phyloP scores from a whole-genome alignment of 2,888 invertebrate genomes.

The Heteropelma amictum region DNA sequence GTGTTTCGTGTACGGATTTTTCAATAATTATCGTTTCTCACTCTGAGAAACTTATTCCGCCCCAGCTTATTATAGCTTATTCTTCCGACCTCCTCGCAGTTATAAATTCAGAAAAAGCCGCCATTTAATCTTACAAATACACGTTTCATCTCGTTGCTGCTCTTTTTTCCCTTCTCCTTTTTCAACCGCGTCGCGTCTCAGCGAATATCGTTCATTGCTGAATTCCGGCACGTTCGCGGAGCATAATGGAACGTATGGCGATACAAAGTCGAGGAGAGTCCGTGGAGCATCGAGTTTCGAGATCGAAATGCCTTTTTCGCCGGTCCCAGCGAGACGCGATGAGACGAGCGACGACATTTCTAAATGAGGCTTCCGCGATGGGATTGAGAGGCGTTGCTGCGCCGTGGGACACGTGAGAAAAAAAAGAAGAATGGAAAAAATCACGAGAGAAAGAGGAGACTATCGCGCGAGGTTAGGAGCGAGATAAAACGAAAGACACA shows the following conservation, averaged over 20 bases:
- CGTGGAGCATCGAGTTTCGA: constrained; percentile 24
- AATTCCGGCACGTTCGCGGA: constrained; percentile 31
- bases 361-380: constrained; percentile 62
- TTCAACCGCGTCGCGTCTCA: neutral
- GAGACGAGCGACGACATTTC: constrained; percentile 55
- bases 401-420: constrained; percentile 41
- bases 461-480: constrained; percentile 21
- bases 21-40: neutral
- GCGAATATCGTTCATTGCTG: constrained; percentile 22
- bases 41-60: constrained; percentile 8
- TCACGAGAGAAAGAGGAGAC: constrained; percentile 35
- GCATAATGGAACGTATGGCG: constrained; percentile 26
- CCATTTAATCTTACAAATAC: constrained; percentile 1
- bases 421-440: constrained; percentile 25
- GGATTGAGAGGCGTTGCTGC: constrained; percentile 55
- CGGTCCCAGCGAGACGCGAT: constrained; percentile 46
- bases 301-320: constrained; percentile 29
- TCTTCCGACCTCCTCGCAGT: constrained; percentile 29
- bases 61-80: constrained; percentile 22
- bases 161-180: neutral
- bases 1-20: neutral
- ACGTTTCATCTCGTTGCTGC: neutral
- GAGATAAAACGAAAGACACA: constrained; percentile 34
- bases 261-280: constrained; percentile 38
- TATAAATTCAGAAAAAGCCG: constrained; percentile 17